phyloP scores from a whole-genome alignment of 2,113 vertebrate genomes.

The Camelus bactrianus region DNA sequence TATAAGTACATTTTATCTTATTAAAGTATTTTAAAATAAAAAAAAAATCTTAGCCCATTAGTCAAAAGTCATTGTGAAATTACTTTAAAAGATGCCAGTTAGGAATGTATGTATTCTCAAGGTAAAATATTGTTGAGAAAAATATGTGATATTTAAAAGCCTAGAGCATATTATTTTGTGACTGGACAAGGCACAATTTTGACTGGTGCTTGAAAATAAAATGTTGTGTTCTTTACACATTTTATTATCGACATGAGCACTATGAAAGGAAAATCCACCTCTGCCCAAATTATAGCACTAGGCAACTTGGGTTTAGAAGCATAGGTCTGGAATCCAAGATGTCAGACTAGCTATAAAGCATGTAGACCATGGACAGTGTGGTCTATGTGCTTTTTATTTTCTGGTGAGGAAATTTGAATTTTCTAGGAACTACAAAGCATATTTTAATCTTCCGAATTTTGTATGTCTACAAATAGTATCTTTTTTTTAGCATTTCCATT shows the following conservation, averaged over 20 bases:
- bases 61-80: conserved; percentile 43
- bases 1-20: not conserved
- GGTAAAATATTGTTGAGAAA: not conserved
- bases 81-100: not conserved
- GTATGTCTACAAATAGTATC: not conserved
- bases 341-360: not conserved
- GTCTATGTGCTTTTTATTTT: not conserved
- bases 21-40: conserved; percentile 49
- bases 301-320: not conserved
- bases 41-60: not conserved
- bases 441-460: conserved; percentile 43
- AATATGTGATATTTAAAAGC: conserved; percentile 24
- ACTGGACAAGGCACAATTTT: not conserved
- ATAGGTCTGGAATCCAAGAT: not conserved
- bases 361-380: not conserved
- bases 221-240: not conserved
- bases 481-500: not conserved
- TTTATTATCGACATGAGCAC: not conserved
- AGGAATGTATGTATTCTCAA: not conserved
- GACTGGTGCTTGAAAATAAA: not conserved
- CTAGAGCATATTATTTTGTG: not conserved
- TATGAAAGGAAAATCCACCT: not conserved
- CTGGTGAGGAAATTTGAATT: not conserved
- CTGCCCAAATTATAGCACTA: not conserved
- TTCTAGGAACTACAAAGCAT: conserved; percentile 34